Base-by-base conservation (phyloP, 2,797 vertebrate genomes). In the Ctenosaura bakeri region DNA sequence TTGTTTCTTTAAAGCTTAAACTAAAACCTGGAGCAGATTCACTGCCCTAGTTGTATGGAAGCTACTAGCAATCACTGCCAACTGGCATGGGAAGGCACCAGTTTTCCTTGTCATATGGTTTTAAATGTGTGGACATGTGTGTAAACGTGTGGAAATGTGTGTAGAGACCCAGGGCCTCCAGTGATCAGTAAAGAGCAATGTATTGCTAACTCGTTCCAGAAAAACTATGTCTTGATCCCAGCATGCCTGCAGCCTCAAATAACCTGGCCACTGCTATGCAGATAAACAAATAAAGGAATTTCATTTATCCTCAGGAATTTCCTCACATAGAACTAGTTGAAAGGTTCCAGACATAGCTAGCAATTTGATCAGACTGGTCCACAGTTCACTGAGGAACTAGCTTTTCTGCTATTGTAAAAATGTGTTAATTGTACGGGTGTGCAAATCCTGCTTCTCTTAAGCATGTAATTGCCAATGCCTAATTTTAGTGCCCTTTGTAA, bases 341-440 rank as follows among this genome's bases (percentile, higher is more conserved):
- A 81, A 90, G 89, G 26, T 79, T 84, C 76, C 29, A 86, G 76
- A 85, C 7, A 2, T 22, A 82, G 71, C 50, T 69, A 82, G 2
- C 46, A 85, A 74, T 85, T 79, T 74, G 52, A 59, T 59, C 56
- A 90, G 10, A 78, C 88, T 93, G n/a, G 80, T n/a, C 29, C 90
- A 59, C 29, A 90, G 9, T 79, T 94, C 50, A 52, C 85, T 92
- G 89, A 78, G 54, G 66, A 94, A 79, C 54, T 94, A 22, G 80
- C 71, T 91, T 90, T 79, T 85, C 81, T 84, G 26, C 73, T 66
- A 35, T 88, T 73, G 80, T 3, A 32, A 78, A 54, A 90, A 73
- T 89, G 69, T 71, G 74, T 46, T 92, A 0, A 88, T 92, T 0
- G 0, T 29, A 71, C 6, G 24, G 91, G 46, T 79, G 79, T 85